These are phyloP conservation scores for Thalassophryne amazonica DNA, from an alignment of 2,797 vertebrate genomes.

Conservation along the genomic window DNA sequence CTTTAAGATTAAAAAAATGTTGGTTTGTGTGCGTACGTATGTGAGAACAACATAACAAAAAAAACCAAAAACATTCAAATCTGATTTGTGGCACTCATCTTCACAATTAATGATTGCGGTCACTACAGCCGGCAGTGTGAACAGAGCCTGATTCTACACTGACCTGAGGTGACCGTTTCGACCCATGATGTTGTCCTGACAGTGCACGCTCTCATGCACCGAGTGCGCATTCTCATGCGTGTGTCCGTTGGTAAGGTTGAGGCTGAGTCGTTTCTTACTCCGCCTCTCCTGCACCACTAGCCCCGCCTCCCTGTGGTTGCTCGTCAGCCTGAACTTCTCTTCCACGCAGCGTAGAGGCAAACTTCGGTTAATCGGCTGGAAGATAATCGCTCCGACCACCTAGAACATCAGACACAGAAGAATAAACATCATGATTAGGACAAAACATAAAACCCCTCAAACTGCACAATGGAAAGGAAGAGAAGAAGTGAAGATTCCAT, in stretches of 20 bases:
- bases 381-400: slow-evolving; percentile 91
- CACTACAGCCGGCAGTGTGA: too few species aligned
- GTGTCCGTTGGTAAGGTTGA: slow-evolving; percentile 81
- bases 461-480: too few species aligned
- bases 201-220: slow-evolving; percentile 17
- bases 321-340: slow-evolving; percentile 84
- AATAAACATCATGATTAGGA: too few species aligned
- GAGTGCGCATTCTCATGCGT: slow-evolving; percentile 49
- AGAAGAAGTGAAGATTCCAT: not conserved
- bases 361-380: slow-evolving; percentile 91
- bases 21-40: slow-evolving; percentile 3
- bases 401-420: not conserved
- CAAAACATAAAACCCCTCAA: too few species aligned
- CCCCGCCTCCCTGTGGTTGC: slow-evolving; percentile 55
- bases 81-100: too few species aligned
- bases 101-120: too few species aligned
- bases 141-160: not conserved
- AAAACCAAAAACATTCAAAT: too few species aligned
- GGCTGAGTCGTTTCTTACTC: slow-evolving; percentile 85
- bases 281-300: slow-evolving; percentile 70
- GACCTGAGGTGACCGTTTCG: slow-evolving; percentile 86
- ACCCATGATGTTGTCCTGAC: slow-evolving; percentile 62
- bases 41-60: too few species aligned
- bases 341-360: slow-evolving; percentile 90
- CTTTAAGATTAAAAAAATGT: too few species aligned